Evolutionary conservation across 2,797 vertebrate species (phyloP).

Genomic region (Dicrostonyx torquatus): DNA sequence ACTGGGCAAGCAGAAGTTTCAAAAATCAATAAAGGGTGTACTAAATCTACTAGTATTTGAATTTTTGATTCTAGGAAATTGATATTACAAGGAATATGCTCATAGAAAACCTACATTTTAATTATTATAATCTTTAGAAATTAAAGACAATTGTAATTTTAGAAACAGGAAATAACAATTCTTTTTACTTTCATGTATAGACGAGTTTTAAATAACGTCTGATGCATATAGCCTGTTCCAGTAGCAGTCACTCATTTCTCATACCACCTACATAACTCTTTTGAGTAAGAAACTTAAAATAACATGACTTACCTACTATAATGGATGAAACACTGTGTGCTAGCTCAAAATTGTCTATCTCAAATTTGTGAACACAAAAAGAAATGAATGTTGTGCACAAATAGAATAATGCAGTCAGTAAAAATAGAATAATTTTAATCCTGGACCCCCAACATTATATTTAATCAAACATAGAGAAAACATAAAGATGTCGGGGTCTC

Average conservation of each 20-base stretch:
- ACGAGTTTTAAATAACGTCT: conserved; percentile 71
- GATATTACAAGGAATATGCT: conserved; percentile 43
- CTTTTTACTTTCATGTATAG: conserved; percentile 55
- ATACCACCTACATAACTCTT: conserved; percentile 75
- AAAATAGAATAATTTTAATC: conserved; percentile 46
- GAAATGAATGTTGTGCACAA: conserved; percentile 39
- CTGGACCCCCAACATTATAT: neutral
- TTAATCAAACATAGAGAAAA: conserved; percentile 28
- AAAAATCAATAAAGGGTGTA: conserved; percentile 44
- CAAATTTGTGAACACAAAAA: conserved; percentile 40
- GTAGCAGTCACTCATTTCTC: conserved; percentile 70
- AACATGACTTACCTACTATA: conserved; percentile 66
- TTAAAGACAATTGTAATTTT: conserved; percentile 60
- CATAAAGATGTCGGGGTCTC: neutral
- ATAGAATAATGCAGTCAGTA: conserved; percentile 12
- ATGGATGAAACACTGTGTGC: conserved; percentile 26
- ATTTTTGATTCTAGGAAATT: conserved; percentile 52
- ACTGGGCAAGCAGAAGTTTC: neutral
- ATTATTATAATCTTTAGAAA: conserved; percentile 62
- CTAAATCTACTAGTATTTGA: conserved; percentile 48
- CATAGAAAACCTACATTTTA: conserved; percentile 55
- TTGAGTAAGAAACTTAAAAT: conserved; percentile 76
- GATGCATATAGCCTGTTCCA: conserved; percentile 68
- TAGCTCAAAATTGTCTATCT: conserved; percentile 46
- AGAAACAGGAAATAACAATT: conserved; percentile 73